Evolutionary conservation across 2,888 invertebrate genomes (phyloP).

Genomic region (Proisotoma minuta): DNA sequence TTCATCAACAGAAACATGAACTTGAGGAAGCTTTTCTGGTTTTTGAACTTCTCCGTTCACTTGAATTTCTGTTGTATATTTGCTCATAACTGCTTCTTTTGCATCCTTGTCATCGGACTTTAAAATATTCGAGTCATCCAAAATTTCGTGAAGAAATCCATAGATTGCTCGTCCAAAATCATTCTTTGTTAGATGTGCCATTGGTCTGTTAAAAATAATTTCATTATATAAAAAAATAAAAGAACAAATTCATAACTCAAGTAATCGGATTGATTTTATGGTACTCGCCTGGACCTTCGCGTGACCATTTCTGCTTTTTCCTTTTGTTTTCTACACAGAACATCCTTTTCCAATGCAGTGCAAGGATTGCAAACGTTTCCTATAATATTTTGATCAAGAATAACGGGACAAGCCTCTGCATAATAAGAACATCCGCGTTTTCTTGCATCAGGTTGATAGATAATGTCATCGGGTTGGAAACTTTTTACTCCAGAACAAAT

Average conservation of each 20-base stretch:
- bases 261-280: neutral
- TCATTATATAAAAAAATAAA: neutral
- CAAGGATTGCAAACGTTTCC: constrained; percentile 37
- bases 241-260: neutral
- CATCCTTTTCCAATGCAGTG: constrained; percentile 25
- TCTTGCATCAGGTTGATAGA: constrained; percentile 34
- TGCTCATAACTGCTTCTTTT: constrained; percentile 21
- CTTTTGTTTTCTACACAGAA: constrained; percentile 31
- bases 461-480: constrained; percentile 37
- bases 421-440: constrained; percentile 34
- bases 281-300: constrained; percentile 9
- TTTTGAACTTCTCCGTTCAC: constrained; percentile 21
- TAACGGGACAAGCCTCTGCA: constrained; percentile 38
- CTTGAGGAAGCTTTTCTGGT: constrained; percentile 19
- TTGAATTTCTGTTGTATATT: constrained; percentile 20
- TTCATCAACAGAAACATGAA: constrained; percentile 20
- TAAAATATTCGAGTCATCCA: constrained; percentile 26
- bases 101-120: constrained; percentile 25
- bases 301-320: constrained; percentile 21
- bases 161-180: constrained; percentile 41
- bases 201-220: constrained; percentile 3
- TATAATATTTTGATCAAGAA: constrained; percentile 27
- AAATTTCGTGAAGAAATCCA: constrained; percentile 33
- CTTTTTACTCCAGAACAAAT: constrained; percentile 40
- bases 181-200: constrained; percentile 29